A percentile compares a stretch with the other conserved stretches of the same genome.
phyloP scores from a whole-genome alignment of 2,797 vertebrate species.

The Darevskia nairensis region DNA sequence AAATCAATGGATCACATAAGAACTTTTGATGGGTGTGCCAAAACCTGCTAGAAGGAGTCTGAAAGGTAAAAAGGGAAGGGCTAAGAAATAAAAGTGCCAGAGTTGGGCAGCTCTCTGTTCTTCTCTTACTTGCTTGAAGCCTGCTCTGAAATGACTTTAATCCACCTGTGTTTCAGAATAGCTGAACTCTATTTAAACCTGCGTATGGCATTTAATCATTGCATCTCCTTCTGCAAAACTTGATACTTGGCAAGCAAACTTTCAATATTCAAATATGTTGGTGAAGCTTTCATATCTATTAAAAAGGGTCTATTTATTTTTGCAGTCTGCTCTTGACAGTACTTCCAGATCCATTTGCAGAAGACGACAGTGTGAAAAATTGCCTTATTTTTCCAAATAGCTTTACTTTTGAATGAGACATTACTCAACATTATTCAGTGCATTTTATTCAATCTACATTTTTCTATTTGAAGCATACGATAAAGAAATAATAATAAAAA shows the following conservation, averaged over 20 bases:
- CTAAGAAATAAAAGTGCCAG: neutral
- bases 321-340: neutral
- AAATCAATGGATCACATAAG: neutral
- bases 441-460: slow-evolving; percentile 34
- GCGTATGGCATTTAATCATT: neutral
- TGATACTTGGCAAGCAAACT: slow-evolving; percentile 4
- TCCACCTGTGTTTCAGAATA: neutral
- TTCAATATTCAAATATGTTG: slow-evolving; percentile 20
- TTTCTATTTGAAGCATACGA: slow-evolving; percentile 38
- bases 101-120: neutral
- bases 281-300: neutral
- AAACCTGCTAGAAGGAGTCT: neutral
- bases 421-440: slow-evolving; percentile 17
- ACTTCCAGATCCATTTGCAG: slow-evolving; percentile 14
- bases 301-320: slow-evolving; percentile 19
- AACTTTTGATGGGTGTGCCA: no score
- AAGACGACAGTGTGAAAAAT: slow-evolving; percentile 38
- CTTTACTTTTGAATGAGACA: slow-evolving; percentile 36
- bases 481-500: slow-evolving; percentile 18
- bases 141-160: neutral
- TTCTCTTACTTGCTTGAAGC: neutral
- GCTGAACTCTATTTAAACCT: neutral
- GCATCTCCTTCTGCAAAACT: slow-evolving; percentile 5
- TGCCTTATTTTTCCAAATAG: slow-evolving; percentile 21
- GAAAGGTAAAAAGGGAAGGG: neutral